phyloP scores from a whole-genome alignment of 1,140 invertebrate genomes.

The Lasioglossum baleicum region DNA sequence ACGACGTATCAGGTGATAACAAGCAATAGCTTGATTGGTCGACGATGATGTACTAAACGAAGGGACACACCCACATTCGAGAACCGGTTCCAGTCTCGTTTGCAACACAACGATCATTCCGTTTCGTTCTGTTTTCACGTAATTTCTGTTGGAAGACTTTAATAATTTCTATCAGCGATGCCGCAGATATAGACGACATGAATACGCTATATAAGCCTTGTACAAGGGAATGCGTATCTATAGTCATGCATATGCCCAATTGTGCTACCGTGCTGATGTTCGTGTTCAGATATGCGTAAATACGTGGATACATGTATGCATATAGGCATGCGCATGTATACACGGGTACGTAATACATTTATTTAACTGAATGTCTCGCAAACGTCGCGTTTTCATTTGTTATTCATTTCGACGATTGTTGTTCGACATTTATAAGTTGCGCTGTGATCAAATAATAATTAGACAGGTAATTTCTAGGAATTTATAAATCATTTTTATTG shows the following conservation, averaged over 20 bases:
- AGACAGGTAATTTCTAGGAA: too few species aligned
- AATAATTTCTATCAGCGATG: neutral
- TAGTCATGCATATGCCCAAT: neutral
- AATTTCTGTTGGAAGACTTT: neutral
- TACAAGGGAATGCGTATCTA: neutral
- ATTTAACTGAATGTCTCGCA: neutral
- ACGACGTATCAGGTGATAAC: neutral
- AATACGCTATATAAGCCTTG: neutral
- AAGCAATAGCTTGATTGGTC: conserved; percentile 11
- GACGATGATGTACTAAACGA: neutral
- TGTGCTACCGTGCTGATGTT: neutral
- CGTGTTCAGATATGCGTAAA: neutral
- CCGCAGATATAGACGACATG: neutral
- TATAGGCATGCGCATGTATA: conserved; percentile 8
- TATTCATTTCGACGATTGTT: too few species aligned
- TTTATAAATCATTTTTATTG: too few species aligned
- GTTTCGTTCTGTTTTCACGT: neutral
- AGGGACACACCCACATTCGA: neutral
- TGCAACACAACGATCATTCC: neutral
- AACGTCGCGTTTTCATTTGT: neutral
- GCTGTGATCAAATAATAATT: too few species aligned
- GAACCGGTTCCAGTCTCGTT: neutral
- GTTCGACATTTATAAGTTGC: too few species aligned
- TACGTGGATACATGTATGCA: neutral
- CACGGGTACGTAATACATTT: neutral